Evolutionary conservation across 2,113 vertebrate species (phyloP).

Genomic region (Hyaena hyaena): DNA sequence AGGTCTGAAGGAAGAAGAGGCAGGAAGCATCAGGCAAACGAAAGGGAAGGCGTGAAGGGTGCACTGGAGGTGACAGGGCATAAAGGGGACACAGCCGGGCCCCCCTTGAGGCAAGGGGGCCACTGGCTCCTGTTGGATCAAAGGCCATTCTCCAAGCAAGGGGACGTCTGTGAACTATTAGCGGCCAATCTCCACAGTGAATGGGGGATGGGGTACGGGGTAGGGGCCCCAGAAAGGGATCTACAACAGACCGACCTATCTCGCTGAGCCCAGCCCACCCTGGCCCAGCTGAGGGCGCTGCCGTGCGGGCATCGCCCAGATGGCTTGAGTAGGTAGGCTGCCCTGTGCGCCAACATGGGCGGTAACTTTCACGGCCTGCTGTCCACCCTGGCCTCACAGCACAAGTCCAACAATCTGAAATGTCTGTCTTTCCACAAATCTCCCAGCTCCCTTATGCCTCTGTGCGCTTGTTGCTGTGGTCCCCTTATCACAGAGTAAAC

Average conservation of each 20-base stretch:
- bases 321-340: no score
- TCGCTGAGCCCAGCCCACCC: no score
- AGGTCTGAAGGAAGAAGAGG: neutral
- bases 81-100: neutral
- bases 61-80: neutral
- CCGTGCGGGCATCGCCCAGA: neutral
- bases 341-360: neutral
- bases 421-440: neutral
- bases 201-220: neutral
- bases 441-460: neutral
- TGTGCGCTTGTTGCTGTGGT: neutral
- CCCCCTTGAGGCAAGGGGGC: neutral
- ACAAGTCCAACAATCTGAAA: fast-evolving
- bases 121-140: neutral
- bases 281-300: no score
- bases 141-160: neutral
- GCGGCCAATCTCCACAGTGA: neutral
- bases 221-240: neutral
- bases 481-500: neutral
- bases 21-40: neutral
- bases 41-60: neutral
- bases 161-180: neutral
- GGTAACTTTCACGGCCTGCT: fast-evolving
- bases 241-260: neutral
- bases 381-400: fast-evolving